These are phyloP conservation scores for Eilema sororculum DNA, from an alignment of 2,888 invertebrate genomes.

Conservation along the genomic window DNA sequence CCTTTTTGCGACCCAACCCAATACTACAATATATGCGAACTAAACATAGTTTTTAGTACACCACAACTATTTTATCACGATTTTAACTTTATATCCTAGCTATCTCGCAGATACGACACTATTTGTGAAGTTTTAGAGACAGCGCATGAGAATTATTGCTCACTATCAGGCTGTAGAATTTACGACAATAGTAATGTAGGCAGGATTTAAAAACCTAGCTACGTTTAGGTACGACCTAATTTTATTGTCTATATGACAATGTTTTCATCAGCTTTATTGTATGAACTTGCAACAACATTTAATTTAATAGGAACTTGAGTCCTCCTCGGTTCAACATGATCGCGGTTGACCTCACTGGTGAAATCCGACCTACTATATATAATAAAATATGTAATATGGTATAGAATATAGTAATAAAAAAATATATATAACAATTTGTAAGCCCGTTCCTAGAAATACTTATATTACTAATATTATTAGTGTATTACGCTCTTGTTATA, in stretches of 20 bases:
- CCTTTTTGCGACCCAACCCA: neutral
- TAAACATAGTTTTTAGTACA: neutral
- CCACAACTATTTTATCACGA: neutral
- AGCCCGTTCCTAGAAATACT: too few relatives aligned
- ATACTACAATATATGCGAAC: neutral
- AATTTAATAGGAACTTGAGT: too few relatives aligned
- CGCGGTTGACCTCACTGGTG: too few relatives aligned
- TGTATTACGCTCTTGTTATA: too few relatives aligned
- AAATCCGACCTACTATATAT: too few relatives aligned
- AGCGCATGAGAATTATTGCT: conserved; percentile 7
- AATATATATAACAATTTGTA: too few relatives aligned
- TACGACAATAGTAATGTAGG: neutral
- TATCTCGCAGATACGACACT: neutral
- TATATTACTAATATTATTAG: too few relatives aligned
- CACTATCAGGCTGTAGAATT: conserved; percentile 2
- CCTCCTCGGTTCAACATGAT: too few relatives aligned
- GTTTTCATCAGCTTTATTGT: neutral
- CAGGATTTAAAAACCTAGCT: neutral
- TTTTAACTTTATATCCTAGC: conserved; percentile 7
- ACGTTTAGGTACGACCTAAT: neutral
- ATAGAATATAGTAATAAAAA: too few relatives aligned
- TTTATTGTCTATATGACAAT: neutral
- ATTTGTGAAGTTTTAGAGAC: conserved; percentile 9
- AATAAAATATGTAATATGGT: too few relatives aligned
- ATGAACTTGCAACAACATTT: too few relatives aligned